Evolutionary conservation across 2,797 vertebrate species (phyloP).

Genomic region (Labroides dimidiatus): DNA sequence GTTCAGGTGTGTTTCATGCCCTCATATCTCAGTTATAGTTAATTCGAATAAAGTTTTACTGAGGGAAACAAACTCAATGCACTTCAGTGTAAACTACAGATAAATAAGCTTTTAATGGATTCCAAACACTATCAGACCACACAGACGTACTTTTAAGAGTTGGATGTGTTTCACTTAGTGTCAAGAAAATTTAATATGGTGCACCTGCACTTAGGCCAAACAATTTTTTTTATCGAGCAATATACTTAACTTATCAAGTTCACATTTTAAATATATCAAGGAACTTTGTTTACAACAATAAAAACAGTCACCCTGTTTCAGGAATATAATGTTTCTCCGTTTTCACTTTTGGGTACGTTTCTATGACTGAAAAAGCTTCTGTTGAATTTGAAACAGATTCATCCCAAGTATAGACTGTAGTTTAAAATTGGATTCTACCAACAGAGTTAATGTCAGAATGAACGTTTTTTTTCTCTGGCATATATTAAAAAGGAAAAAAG

Average conservation of each 20-base stretch:
- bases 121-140: constrained; percentile 32
- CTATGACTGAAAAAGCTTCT: background rate
- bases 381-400: background rate
- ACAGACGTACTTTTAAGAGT: constrained; percentile 1
- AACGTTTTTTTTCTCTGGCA: background rate
- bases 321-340: too few species aligned
- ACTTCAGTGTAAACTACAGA: constrained; percentile 52
- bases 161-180: background rate
- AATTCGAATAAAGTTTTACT: constrained; percentile 47
- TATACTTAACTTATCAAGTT: background rate
- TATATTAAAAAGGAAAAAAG: constrained; percentile 5
- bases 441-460: background rate
- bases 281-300: background rate
- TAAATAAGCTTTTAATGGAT: constrained; percentile 37
- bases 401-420: background rate
- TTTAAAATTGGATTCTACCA: background rate
- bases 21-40: constrained; percentile 46
- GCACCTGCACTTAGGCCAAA: background rate
- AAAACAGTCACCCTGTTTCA: too few species aligned
- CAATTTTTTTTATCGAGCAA: background rate
- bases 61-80: constrained; percentile 63
- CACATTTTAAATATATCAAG: background rate
- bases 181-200: constrained; percentile 18
- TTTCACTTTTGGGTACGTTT: constrained; percentile 4
- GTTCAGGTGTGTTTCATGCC: constrained; percentile 31